Percentiles rank a stretch among this genome's conserved stretches.
phyloP scores from a whole-genome alignment of 2,113 vertebrate genomes.

The Myocastor coypus region DNA sequence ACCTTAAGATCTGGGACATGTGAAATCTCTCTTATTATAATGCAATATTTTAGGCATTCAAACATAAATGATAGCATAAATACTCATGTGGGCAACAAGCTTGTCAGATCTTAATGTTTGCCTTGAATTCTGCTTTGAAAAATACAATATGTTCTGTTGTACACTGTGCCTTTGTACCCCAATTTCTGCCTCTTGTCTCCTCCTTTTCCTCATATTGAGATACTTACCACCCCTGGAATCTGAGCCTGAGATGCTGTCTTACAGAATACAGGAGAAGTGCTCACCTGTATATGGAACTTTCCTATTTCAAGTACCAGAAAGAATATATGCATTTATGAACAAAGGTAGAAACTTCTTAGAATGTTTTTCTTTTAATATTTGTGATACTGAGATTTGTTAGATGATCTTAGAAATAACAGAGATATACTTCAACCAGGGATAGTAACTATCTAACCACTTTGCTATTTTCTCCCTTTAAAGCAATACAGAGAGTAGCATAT shows the following conservation, averaged over 20 bases:
- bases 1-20: background rate
- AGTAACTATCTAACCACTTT: slow-evolving; percentile 3
- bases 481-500: background rate
- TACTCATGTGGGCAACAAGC: background rate
- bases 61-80: background rate
- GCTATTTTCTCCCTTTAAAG: background rate
- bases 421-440: background rate
- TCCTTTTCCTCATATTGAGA: background rate
- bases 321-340: background rate
- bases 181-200: background rate
- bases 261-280: background rate
- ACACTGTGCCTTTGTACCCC: background rate
- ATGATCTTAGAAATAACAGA: slow-evolving; percentile 16
- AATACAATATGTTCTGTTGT: background rate
- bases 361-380: slow-evolving; percentile 28
- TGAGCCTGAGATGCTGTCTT: background rate
- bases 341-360: background rate
- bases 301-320: background rate
- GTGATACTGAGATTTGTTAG: slow-evolving; percentile 4
- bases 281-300: background rate
- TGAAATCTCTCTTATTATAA: background rate
- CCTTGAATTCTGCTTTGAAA: background rate
- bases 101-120: background rate
- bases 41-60: background rate
- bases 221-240: background rate